Base-by-base conservation (phyloP, 2,113 vertebrate genomes). In the Etheostoma spectabile region DNA sequence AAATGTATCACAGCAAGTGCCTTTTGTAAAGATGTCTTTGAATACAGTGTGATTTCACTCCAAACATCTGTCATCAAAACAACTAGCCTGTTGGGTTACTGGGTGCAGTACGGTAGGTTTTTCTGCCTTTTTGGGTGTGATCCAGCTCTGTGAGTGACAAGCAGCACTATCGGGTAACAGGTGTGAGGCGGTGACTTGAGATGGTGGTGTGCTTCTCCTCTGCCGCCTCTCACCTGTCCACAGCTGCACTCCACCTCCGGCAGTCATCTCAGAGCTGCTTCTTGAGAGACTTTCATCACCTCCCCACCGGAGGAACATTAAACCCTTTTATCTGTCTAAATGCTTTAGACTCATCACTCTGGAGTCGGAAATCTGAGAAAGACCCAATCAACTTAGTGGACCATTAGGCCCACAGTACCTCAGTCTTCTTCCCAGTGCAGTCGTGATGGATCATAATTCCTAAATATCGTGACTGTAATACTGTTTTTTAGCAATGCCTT, bases 301-400 rank as follows among this genome's bases (percentile, higher is more conserved):
- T 90, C 82, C 60, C 79, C 76, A 76, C 72, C 16, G 18, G 56
- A 78, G 83, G 87, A 93, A 94, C 90, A 89, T 87, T 86, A 92
- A 87, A 92, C 86, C 80, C 70, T 74, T 93, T 93, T 91, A 89
- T 93, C 80, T 48, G 68, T 79, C 84, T 91, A 87, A 94, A 93
- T 89, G 84, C 89, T 70, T 84, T 76, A 83, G 83, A 78, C 77
- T 86, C 80, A 68, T 89, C 82, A 89, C 61, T 92, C 82, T 90
- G 2, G 60, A 83, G 81, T 79, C 16, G 63, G 89, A 85, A 92
- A 93, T 86, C 64, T 67, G 92, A 94, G 87, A 89, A 76, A 87
- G 81, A 71, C 27, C 62, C 79, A 92, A 88, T 91, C 87, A 83
- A 84, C 75, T 84, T 64, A 81, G 77, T 69, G 49, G 86, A 82